Evolutionary conservation across 2,888 invertebrate genomes (phyloP), one percentile per base, ranked within the genome.

Genomic region (Brachyptera putata): DNA sequence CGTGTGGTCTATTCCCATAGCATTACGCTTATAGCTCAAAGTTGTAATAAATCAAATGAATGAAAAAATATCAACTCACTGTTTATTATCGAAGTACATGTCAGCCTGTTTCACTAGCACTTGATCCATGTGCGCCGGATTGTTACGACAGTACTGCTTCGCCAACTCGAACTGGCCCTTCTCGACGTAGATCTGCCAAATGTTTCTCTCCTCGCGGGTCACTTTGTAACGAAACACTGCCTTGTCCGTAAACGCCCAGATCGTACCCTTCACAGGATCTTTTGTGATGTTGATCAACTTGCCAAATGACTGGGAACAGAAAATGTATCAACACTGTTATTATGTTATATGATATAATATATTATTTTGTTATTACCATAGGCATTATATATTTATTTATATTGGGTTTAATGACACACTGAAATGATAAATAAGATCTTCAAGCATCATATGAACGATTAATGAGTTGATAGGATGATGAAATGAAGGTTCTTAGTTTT

Each of bases 31-130:
- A n/a, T n/a, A n/a, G n/a, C n/a, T n/a, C n/a, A n/a, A n/a, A n/a
- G n/a, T n/a, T n/a, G n/a, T n/a, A n/a, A n/a, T n/a, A n/a, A n/a
- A n/a, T n/a, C n/a, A n/a, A n/a, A n/a, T n/a, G n/a, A n/a, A n/a
- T n/a, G n/a, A 21, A 67, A 68, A 34, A 39, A 60, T 49, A 37
- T 1, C 26, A 5, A 71, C 77, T 74, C 73, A 84, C 75, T 89
- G 81, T 61, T 85, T 85, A 65, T 86, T 83, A 4, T 83, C 81
- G 69, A 95, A 96, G 1, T 89, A 79, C 69, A 87, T 79, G 69
- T 95, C 92, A 0, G 96, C 96, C 74, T 96, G 92, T 72, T 89
- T 89, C 0, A 89, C 86, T 24, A 93, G 80, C 0, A 96, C 91
- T 66, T 87, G 84, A 71, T 95, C 91, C 65, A 91, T 79, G 68